Conservation (phyloP, 1,140 invertebrate species). For the Pemphigus obesinymphae region DNA sequence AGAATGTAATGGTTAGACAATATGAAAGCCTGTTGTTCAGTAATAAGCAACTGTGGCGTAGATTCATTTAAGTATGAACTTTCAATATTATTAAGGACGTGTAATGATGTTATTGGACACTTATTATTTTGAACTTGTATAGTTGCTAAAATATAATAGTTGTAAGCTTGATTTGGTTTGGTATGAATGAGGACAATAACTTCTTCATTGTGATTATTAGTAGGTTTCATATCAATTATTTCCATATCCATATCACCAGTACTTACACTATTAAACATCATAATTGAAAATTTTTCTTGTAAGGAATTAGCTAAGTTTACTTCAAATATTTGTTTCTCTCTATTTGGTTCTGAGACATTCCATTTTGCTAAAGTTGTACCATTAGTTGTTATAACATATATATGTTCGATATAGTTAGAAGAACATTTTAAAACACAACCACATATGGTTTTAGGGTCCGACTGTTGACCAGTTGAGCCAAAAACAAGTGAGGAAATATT, state of each 20-base stretch:
- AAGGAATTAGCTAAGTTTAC: conserved; percentile 18
- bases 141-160: conserved; percentile 30
- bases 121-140: conserved; percentile 33
- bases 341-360: conserved; percentile 26
- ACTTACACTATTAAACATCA: conserved; percentile 37
- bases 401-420: not conserved
- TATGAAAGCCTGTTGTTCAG: conserved; percentile 31
- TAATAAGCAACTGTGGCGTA: not conserved
- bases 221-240: conserved; percentile 35
- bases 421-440: conserved; percentile 30
- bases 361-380: conserved; percentile 30
- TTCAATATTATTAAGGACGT: conserved; percentile 30
- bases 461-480: conserved; percentile 22
- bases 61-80: conserved; percentile 31
- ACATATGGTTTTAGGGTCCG: conserved; percentile 26
- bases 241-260: conserved; percentile 38
- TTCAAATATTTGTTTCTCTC: conserved; percentile 36
- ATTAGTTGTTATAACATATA: conserved; percentile 20
- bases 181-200: conserved; percentile 23
- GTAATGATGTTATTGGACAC: conserved; percentile 21
- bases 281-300: conserved; percentile 38
- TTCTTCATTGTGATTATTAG: conserved; percentile 26
- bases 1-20: conserved; percentile 24
- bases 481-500: conserved; percentile 30
- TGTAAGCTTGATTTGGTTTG: conserved; percentile 27